Percentiles rank a stretch among this genome's conserved stretches.
Evolutionary conservation across 2,797 vertebrate species (phyloP).

Genomic region (Parauchenoglanis punctatus): DNA sequence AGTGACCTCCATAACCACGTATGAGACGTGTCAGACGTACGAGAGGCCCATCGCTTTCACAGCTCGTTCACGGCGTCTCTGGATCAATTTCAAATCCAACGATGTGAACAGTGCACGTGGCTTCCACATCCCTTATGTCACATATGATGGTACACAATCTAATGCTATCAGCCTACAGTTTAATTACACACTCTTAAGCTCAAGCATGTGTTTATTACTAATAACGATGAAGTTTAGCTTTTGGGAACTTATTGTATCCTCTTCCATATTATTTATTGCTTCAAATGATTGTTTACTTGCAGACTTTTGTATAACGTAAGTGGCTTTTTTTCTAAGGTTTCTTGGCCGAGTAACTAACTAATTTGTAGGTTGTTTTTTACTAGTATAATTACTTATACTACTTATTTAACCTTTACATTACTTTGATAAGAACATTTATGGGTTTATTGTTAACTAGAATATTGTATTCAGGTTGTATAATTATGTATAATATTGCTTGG

Average conservation of each 20-base stretch:
- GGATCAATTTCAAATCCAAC: conserved; percentile 98
- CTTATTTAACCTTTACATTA: not conserved
- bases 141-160: conserved; percentile 84
- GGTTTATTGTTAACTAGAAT: not conserved
- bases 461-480: not conserved
- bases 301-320: not conserved
- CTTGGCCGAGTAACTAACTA: not conserved
- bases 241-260: not conserved
- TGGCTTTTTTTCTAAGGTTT: not conserved
- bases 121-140: conserved; percentile 98
- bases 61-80: conserved; percentile 92
- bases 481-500: not conserved
- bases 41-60: conserved; percentile 97
- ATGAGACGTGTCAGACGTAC: conserved; percentile 97
- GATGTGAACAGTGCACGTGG: conserved; percentile 94
- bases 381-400: not conserved
- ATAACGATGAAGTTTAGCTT: not conserved
- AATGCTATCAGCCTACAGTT: not conserved
- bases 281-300: not conserved
- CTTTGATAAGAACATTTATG: not conserved
- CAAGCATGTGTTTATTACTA: not conserved
- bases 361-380: not conserved
- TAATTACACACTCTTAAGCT: not conserved
- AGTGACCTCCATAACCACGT: conserved; percentile 95
- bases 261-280: not conserved